Conservation (phyloP, 2,113 vertebrate genomes). For the Rhabdornis inornatus region DNA sequence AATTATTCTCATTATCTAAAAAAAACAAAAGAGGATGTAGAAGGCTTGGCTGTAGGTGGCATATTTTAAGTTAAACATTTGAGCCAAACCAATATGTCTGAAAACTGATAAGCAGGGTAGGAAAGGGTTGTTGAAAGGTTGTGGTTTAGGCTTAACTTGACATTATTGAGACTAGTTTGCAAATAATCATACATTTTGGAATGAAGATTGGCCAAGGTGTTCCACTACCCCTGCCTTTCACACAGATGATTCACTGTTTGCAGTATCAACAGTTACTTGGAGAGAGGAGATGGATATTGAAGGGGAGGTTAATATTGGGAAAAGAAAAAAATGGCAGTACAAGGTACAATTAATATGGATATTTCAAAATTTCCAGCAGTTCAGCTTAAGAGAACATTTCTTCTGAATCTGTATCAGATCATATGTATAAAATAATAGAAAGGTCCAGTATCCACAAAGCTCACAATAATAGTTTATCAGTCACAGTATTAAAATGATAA, state of each 20-base stretch:
- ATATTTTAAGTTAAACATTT: slow-evolving; percentile 5
- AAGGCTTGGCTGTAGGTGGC: neutral
- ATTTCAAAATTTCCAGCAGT: neutral
- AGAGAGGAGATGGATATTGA: neutral
- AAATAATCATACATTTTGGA: neutral
- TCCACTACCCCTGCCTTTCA: neutral
- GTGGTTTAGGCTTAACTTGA: neutral
- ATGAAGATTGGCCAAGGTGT: neutral
- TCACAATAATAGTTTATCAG: neutral
- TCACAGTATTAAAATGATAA: neutral
- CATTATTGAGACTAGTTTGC: neutral
- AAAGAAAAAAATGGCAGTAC: neutral
- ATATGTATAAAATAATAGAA: neutral
- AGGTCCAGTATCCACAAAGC: neutral
- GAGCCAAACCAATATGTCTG: neutral
- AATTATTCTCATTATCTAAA: slow-evolving; percentile 41
- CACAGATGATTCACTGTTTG: neutral
- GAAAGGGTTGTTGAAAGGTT: neutral
- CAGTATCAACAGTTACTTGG: neutral
- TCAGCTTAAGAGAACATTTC: neutral
- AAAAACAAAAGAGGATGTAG: neutral
- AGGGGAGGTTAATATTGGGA: neutral
- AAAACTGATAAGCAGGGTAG: neutral
- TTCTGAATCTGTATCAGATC: neutral
- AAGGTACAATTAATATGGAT: neutral